phyloP scores from a whole-genome alignment of 2,888 invertebrate species.

The Pristionchus entomophagus region DNA sequence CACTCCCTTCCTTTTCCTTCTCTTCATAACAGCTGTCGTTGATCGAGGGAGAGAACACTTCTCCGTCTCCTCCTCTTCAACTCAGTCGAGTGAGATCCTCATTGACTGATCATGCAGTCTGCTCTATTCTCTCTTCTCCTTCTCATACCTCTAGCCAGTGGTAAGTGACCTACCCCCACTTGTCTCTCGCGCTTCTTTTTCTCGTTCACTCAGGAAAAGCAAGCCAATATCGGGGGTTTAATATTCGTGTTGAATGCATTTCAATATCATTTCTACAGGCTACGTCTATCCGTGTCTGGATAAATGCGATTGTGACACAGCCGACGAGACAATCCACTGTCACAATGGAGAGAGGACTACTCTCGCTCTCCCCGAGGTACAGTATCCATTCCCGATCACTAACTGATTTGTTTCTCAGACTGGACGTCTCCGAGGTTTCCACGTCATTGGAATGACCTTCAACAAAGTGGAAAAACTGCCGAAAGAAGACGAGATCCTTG shows the following conservation, averaged over 20 bases:
- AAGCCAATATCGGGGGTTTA: no score
- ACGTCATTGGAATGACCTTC: constrained; percentile 67
- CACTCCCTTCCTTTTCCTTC: background rate
- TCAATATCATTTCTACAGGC: constrained; percentile 58
- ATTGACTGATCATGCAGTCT: constrained; percentile 7
- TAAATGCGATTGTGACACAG: constrained; percentile 70
- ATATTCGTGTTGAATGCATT: no score
- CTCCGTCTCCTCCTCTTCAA: background rate
- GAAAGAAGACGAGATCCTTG: constrained; percentile 63
- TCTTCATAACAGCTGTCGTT: constrained; percentile 30
- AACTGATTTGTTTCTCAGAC: background rate
- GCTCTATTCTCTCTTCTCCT: background rate
- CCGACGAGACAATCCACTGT: constrained; percentile 71
- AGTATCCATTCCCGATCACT: background rate
- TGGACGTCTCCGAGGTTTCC: constrained; percentile 67
- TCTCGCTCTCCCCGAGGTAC: constrained; percentile 60
- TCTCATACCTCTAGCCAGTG: background rate
- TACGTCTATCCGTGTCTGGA: constrained; percentile 70
- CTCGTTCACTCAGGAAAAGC: no score
- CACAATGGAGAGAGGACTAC: constrained; percentile 67
- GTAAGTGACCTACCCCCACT: background rate
- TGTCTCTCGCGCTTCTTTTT: background rate
- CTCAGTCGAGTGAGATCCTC: background rate
- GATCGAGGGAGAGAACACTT: constrained; percentile 17
- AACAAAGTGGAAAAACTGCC: constrained; percentile 67